Base-by-base conservation (phyloP, 1,140 invertebrate species). In the Notospermus geniculatus region DNA sequence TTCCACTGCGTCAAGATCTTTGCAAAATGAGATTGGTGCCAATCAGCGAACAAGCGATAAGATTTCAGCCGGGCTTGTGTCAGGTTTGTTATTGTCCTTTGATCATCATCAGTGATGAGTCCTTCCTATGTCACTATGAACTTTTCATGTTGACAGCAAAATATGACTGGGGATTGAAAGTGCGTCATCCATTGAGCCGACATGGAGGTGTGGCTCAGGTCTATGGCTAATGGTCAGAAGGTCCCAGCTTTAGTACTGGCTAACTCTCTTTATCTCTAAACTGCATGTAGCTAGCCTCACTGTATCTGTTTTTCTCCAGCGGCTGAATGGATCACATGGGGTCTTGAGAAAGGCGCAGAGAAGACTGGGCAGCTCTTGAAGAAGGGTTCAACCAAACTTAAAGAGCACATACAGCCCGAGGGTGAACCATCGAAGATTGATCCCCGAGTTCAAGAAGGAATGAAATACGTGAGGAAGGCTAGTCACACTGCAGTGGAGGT, bases 291-390 rank as follows among this genome's bases (percentile, higher is more conserved):
- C n/a, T n/a, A n/a, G n/a, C n/a, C n/a, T n/a, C n/a, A n/a, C n/a
- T 36, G 32, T 36, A 36, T 36, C 32, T 7, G 4, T 36, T 36
- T 9, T 27, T 54, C 68, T 73, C 45, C 64, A 85, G 88, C 87
- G 65, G 87, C 88, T 28, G 85, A 86, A 67, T 85, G 83, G 68
- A 76, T 90, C 50, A 86, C 88, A 0, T 83, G 84, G 67, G 87
- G 87, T 58, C 69, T 90, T 19, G 81, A 86, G 2, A 86, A 83
- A 67, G 87, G 87, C 13, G 88, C 88, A 5, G 83, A 87, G 69
- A 87, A 87, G 68, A 84, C 86, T 1, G 84, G 87, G 15, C 79
- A 85, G 28, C 77, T 86, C 9, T 79, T 90, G 60, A 83, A 85
- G 54, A 80, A 78, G 57, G 84, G 85, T 4, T 88, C 88, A 2